A percentile compares a stretch with the other conserved stretches of the same genome.
phyloP scores from a whole-genome alignment of 2,888 invertebrate genomes.

The Synanthedon formicaeformis region DNA sequence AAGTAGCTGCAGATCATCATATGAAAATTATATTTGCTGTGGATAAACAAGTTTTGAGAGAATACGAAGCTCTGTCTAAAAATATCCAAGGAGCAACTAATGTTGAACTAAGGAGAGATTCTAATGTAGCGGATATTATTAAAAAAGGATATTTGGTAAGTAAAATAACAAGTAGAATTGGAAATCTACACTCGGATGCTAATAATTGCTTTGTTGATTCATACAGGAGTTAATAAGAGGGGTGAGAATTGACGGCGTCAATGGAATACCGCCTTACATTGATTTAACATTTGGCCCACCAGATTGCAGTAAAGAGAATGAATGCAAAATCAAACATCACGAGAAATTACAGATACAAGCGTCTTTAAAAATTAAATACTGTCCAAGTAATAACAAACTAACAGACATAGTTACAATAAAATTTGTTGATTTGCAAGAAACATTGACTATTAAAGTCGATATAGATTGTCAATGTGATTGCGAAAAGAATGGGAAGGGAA shows the following conservation, averaged over 20 bases:
- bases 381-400: background rate
- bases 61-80: slow-evolving; percentile 67
- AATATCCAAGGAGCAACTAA: slow-evolving; percentile 77
- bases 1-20: slow-evolving; percentile 74
- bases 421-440: slow-evolving; percentile 77
- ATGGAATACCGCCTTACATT: slow-evolving; percentile 16
- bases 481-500: slow-evolving; percentile 52
- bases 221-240: slow-evolving; percentile 25
- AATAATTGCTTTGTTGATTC: background rate
- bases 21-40: slow-evolving; percentile 85
- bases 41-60: slow-evolving; percentile 2
- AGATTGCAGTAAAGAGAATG: slow-evolving; percentile 18
- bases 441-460: slow-evolving; percentile 74
- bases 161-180: slow-evolving; percentile 1
- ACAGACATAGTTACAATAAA: slow-evolving; percentile 8
- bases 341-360: slow-evolving; percentile 21
- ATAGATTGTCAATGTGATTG: slow-evolving; percentile 83
- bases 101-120: slow-evolving; percentile 41
- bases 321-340: slow-evolving; percentile 22
- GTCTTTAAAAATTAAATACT: slow-evolving; percentile 11
- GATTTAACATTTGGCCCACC: slow-evolving; percentile 22
- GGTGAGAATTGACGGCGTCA: slow-evolving; percentile 12
- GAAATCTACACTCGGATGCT: background rate
- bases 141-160: slow-evolving; percentile 76
- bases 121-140: slow-evolving; percentile 77